Evolutionary conservation across 2,113 vertebrate species (phyloP), one percentile per base, ranked within the genome.

Genomic region (Sisor rabdophorus): DNA sequence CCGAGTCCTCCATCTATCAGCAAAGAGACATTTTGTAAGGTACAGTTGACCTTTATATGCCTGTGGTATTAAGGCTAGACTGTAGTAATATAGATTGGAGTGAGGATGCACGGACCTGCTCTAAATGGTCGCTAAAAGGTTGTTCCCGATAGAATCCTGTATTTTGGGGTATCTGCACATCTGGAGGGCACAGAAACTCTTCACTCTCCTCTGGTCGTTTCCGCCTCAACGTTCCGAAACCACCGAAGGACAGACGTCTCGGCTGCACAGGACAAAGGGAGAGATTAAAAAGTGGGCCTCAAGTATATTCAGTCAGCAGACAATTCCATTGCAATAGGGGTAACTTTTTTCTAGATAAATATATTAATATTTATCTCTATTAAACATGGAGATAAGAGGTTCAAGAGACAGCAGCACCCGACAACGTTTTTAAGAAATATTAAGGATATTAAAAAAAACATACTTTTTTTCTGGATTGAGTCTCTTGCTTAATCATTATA

Each of bases 121-220:
- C 95, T 84, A 98, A 85, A 54, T 92, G 91, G 74, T 95, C 91
- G 0, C 94, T 94, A 0, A 92, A 80, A 61, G 19, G 77, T 19
- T 87, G 87, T 0, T 90, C 92, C 32, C 90, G 92, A 80, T 93
- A 93, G 0, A 92, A 91, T 26, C 89, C 87, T 65, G 87, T 91
- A 86, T 89, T 94, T 68, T 93, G 86, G 0, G 88, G 90, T 86
- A 91, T 92, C 1, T 95, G 95, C 82, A 98, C 78, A 15, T 99
- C 95, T 95, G 98, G 94, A 0, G 97, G 95, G 76, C 97, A 99
- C 53, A 98, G 87, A 7, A 94, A 96, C 63, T 99, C 97, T 68
- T 96, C 95, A 0, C 86, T 81, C 1, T 98, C 96, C 20, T 97
- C 97, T 24, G 94, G 94, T 15, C 95, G 95, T 85, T 94, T 98